These are phyloP conservation scores for Apostichopus californicus DNA, from an alignment of 35 echinoderm and acorn worm genomes.

Conservation along the genomic window DNA sequence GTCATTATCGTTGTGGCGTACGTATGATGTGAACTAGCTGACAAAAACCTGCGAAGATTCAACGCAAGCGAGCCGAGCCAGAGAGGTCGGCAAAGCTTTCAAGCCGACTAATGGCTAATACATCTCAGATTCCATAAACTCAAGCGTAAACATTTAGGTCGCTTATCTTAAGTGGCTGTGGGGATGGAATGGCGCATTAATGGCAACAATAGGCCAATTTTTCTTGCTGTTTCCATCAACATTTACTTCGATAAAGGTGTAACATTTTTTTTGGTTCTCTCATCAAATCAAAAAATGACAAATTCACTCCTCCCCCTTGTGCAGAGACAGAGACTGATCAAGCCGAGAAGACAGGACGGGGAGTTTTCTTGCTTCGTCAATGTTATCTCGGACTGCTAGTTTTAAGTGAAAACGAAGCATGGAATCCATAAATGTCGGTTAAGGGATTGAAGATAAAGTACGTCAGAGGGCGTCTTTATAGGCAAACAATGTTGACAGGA, in stretches of 20 bases:
- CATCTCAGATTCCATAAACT: slow-evolving; percentile 32
- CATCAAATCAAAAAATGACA: neutral
- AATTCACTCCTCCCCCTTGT: neutral
- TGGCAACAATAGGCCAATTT: neutral
- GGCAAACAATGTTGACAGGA: neutral
- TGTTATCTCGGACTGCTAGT: neutral
- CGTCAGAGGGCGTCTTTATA: neutral
- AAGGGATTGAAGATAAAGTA: neutral
- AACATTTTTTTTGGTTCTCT: neutral
- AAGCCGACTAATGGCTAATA: neutral
- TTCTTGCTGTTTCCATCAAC: neutral
- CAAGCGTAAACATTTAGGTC: slow-evolving; percentile 25
- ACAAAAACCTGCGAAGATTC: neutral
- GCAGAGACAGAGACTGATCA: neutral
- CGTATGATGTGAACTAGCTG: no score
- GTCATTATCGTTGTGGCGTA: neutral
- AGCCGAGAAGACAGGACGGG: neutral
- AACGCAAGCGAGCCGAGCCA: neutral
- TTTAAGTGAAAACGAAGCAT: neutral
- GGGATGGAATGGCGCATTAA: slow-evolving; percentile 21
- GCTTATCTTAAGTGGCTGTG: slow-evolving; percentile 5
- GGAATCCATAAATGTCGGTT: neutral
- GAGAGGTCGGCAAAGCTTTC: neutral
- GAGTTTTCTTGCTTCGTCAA: neutral
- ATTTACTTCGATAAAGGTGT: neutral